Evolutionary conservation across 2,113 vertebrate species (phyloP).

Genomic region (Corythornis cristatus): DNA sequence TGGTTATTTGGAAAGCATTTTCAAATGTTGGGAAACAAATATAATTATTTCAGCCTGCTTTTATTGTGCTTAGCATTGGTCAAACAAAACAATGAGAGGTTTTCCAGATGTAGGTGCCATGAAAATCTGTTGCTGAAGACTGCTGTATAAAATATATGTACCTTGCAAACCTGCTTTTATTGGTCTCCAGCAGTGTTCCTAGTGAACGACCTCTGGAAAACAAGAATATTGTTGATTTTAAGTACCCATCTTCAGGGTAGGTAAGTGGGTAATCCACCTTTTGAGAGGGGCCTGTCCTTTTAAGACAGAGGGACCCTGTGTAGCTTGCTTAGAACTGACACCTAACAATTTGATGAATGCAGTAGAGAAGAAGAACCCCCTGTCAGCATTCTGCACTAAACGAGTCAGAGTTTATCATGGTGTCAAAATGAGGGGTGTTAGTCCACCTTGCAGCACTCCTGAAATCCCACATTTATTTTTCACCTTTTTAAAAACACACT

Average conservation of each 20-base stretch:
- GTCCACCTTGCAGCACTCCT: slow-evolving; percentile 9
- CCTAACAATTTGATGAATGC: background rate
- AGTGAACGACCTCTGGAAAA: background rate
- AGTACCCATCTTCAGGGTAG: background rate
- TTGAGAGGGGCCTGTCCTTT: background rate
- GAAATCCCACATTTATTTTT: slow-evolving; percentile 29
- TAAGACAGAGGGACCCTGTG: background rate
- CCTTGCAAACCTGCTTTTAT: background rate
- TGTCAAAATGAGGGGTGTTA: slow-evolving; percentile 26
- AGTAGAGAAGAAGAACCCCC: background rate
- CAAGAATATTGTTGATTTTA: background rate
- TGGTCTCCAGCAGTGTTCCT: background rate
- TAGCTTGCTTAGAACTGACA: slow-evolving; percentile 1
- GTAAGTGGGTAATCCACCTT: background rate
- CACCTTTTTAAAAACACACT: background rate
- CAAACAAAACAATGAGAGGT: background rate
- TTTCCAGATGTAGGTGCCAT: background rate
- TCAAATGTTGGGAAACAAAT: background rate
- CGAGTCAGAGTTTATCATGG: slow-evolving; percentile 5
- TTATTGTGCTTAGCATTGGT: background rate
- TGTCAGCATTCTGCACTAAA: slow-evolving; percentile 33
- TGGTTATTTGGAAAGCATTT: background rate
- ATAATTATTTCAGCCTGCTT: background rate
- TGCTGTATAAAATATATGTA: background rate
- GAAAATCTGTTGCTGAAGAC: background rate